These are phyloP conservation scores for Epinotia ramella DNA, from an alignment of 2,888 invertebrate genomes.

Conservation along the genomic window DNA sequence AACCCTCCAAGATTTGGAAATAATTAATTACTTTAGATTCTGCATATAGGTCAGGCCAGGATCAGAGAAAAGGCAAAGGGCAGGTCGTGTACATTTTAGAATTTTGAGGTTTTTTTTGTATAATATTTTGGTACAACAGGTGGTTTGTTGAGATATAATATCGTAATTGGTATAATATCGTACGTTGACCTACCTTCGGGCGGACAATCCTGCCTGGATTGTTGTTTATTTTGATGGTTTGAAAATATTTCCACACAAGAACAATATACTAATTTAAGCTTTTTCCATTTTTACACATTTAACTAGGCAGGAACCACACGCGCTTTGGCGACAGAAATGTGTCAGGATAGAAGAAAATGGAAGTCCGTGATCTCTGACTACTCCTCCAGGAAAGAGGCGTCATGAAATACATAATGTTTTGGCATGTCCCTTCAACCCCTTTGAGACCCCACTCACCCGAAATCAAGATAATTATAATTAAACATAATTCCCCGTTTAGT, in stretches of 20 bases:
- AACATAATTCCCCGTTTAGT: not conserved
- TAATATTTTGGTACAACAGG: not conserved
- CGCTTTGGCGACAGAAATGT: no score
- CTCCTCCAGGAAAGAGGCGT: no score
- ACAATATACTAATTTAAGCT: no score
- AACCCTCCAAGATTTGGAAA: slow-evolving; percentile 36
- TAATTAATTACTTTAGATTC: slow-evolving; percentile 33
- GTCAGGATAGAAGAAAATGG: no score
- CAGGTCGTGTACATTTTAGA: slow-evolving; percentile 10
- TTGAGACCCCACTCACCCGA: not conserved
- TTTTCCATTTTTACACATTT: no score
- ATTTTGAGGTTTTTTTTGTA: not conserved
- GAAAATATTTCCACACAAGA: no score
- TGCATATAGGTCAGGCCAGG: slow-evolving; percentile 26
- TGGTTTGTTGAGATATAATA: not conserved
- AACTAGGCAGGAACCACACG: no score
- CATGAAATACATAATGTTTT: not conserved
- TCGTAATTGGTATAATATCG: no score
- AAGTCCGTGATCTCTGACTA: no score
- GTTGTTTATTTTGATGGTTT: no score
- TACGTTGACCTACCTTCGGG: no score
- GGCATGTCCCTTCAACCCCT: not conserved
- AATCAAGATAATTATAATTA: not conserved
- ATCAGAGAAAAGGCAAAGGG: slow-evolving; percentile 27
- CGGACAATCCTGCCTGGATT: no score